A percentile compares a stretch with the other conserved stretches of the same genome.
These are phyloP conservation scores for Aphelocoma californica DNA, from an alignment of 2,797 vertebrate genomes.

Conservation along the genomic window DNA sequence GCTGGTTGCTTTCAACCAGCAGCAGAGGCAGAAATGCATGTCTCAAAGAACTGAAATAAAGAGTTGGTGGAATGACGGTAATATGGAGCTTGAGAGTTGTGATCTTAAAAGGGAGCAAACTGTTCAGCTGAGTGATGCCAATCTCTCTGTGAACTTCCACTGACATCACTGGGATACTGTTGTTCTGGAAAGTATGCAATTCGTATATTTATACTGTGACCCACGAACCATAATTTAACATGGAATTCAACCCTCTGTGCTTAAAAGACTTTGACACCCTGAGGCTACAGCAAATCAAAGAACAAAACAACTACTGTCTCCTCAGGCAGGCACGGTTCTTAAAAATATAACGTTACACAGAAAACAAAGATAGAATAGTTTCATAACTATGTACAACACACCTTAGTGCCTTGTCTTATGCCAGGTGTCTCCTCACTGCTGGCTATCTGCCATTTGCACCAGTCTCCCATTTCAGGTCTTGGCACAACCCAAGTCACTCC, in stretches of 20 bases:
- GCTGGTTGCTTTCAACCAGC: background rate
- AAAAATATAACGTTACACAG: slow-evolving; percentile 59
- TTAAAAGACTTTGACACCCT: slow-evolving; percentile 51
- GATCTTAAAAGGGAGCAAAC: slow-evolving; percentile 34
- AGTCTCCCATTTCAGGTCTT: slow-evolving; percentile 45
- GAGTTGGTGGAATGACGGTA: background rate
- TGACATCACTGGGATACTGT: slow-evolving; percentile 42
- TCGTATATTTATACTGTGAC: slow-evolving; percentile 56
- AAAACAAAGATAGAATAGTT: slow-evolving; percentile 66
- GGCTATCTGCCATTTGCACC: slow-evolving; percentile 50
- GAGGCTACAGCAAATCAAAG: slow-evolving; percentile 56
- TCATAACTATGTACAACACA: slow-evolving; percentile 55
- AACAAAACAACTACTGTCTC: slow-evolving; percentile 67
- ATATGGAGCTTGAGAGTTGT: background rate
- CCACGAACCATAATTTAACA: slow-evolving; percentile 60
- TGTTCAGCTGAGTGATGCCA: slow-evolving; percentile 8
- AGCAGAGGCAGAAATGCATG: background rate
- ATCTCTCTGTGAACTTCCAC: slow-evolving; percentile 52
- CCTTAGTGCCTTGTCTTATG: slow-evolving; percentile 44
- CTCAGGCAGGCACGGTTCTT: slow-evolving; percentile 6
- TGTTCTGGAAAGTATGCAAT: slow-evolving; percentile 49
- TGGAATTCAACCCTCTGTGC: slow-evolving; percentile 46
- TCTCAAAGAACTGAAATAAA: background rate
- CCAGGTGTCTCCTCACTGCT: slow-evolving; percentile 45
- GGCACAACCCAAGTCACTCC: background rate